These are phyloP conservation scores for Autographa gamma DNA, from an alignment of 2,888 invertebrate species.

Conservation along the genomic window DNA sequence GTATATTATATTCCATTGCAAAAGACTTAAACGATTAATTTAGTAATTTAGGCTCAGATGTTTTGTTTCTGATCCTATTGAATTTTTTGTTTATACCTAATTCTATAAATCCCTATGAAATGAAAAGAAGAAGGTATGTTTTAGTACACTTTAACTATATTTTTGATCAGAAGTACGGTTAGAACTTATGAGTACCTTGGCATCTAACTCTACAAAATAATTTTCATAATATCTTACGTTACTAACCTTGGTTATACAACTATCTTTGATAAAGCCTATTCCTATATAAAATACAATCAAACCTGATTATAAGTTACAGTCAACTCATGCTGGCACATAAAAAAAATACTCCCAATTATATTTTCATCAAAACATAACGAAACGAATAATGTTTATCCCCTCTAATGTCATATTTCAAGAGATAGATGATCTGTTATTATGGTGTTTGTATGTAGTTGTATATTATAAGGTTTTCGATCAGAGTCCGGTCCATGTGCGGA, in stretches of 20 bases:
- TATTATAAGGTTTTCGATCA: constrained; percentile 57
- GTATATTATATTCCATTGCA: too few species aligned
- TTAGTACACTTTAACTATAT: too few species aligned
- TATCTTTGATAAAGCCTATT: not conserved
- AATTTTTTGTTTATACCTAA: too few species aligned
- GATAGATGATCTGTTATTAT: constrained; percentile 5
- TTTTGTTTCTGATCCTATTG: too few species aligned
- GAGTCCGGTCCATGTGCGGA: constrained; percentile 56
- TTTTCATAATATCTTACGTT: not conserved
- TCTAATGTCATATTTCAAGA: constrained; percentile 3
- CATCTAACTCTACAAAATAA: too few species aligned
- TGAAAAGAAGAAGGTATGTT: too few species aligned
- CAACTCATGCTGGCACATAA: not conserved
- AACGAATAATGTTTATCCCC: not conserved
- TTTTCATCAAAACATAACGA: not conserved
- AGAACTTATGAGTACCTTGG: too few species aligned
- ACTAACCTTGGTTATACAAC: not conserved
- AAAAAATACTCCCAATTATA: not conserved
- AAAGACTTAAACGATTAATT: too few species aligned
- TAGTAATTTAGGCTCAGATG: too few species aligned
- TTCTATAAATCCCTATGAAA: too few species aligned
- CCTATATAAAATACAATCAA: not conserved
- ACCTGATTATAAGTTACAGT: not conserved
- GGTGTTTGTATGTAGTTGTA: constrained; percentile 1
- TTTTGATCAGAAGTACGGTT: too few species aligned